Base-by-base conservation (phyloP, 2,797 vertebrate species). In the Pelobates cultripes region DNA sequence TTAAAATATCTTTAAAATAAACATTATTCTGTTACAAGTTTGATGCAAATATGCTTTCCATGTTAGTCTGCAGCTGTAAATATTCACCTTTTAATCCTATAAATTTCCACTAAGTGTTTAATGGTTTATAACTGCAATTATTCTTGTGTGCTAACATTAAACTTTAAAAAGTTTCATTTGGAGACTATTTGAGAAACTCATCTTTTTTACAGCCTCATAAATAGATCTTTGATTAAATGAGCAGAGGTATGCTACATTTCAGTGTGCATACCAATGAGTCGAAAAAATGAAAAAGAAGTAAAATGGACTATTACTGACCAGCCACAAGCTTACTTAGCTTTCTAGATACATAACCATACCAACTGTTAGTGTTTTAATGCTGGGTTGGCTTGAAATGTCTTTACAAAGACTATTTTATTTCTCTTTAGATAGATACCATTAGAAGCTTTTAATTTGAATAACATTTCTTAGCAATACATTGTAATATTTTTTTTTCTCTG, bases 101-200 rank as follows among this genome's bases (percentile, higher is more conserved):
- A 92, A 91, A 92, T 94, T 93, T 93, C 83, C 72, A 88, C 88
- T 91, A 93, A 93, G 92, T 91, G 82, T 90, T 92, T 93, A 92
- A 92, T 91, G 89, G 90, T 91, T 94, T 93, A 91, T 93, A 93
- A 92, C 90, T 89, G 89, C 92, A 92, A 94, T 93, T 94, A 93
- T 93, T 93, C 90, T 91, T 91, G 87, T 93, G 86, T 91, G 90
- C 88, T 90, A 91, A 86, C 88, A 93, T 92, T 93, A 93, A 93
- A 94, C 85, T 94, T 94, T 93, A 90, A 93, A 91, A 94, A 94
- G 91, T 93, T 94, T 93, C 91, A 94, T 94, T 93, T 93, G 90
- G 89, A 90, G 86, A 89, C 86, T 92, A 89, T 93, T 93, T 0
- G 86, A 91, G 90, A 92, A 93, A 93, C 90, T 90, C 87, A 93